phyloP scores from a whole-genome alignment of 1,140 invertebrate genomes.

The Harpegnathos saltator region DNA sequence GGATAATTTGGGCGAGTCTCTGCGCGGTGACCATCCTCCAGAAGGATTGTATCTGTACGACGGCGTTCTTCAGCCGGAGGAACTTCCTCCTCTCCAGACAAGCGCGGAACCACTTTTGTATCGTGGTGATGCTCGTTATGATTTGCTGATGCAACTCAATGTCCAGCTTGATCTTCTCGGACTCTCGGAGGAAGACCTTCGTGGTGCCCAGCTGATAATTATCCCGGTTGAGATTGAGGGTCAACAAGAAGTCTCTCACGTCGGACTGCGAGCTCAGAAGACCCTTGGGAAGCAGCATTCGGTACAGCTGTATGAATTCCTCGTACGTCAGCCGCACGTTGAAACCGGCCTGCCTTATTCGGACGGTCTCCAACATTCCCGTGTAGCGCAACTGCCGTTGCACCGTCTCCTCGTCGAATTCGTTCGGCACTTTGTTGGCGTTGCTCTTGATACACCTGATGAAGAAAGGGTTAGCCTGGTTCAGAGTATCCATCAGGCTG shows the following conservation, averaged over 20 bases:
- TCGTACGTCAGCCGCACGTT: slow-evolving; percentile 97
- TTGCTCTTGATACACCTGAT: slow-evolving; percentile 99
- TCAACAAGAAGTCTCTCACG: slow-evolving; percentile 92
- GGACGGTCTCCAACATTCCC: slow-evolving; percentile 98
- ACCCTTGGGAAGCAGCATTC: slow-evolving; percentile 96
- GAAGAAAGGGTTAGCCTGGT: slow-evolving; percentile 98
- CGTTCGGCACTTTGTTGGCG: slow-evolving; percentile 95
- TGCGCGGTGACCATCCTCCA: slow-evolving; percentile 89
- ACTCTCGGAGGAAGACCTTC: slow-evolving; percentile 97
- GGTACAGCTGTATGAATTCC: slow-evolving; percentile 96
- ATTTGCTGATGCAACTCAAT: slow-evolving; percentile 97
- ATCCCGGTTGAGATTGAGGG: slow-evolving; percentile 93
- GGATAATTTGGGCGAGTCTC: slow-evolving; percentile 80
- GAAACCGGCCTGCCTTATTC: slow-evolving; percentile 97
- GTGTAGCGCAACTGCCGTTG: slow-evolving; percentile 95
- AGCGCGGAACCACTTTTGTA: slow-evolving; percentile 96
- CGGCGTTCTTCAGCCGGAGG: slow-evolving; percentile 90
- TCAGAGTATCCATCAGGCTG: slow-evolving; percentile 96
- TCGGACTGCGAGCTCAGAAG: slow-evolving; percentile 92
- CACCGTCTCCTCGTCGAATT: slow-evolving; percentile 98
- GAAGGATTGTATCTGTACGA: slow-evolving; percentile 92
- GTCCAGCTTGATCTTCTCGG: slow-evolving; percentile 97
- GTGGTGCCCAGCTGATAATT: slow-evolving; percentile 96
- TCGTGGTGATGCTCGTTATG: slow-evolving; percentile 95
- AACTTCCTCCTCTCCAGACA: slow-evolving; percentile 92